A percentile compares a stretch with the other conserved stretches of the same genome.
phyloP scores from a whole-genome alignment of 2,113 vertebrate species.

The Sclerurus mexicanus region DNA sequence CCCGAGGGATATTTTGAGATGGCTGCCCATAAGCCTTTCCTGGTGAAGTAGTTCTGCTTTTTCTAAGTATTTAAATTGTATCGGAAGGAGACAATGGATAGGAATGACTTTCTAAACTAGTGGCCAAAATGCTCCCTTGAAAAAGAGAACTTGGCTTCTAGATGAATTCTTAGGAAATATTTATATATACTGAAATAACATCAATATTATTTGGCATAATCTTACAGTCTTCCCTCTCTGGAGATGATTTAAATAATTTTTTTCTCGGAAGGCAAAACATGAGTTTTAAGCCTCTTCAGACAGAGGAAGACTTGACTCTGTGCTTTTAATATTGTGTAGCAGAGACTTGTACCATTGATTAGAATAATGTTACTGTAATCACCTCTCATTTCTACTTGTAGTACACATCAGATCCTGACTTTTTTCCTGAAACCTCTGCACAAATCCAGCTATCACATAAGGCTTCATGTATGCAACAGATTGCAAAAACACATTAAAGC shows the following conservation, averaged over 20 bases:
- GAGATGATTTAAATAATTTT: neutral
- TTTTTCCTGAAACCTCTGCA: neutral
- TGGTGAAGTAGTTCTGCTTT: neutral
- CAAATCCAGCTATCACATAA: neutral
- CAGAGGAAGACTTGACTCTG: neutral
- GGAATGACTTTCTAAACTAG: neutral
- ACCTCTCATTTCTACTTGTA: neutral
- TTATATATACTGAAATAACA: neutral
- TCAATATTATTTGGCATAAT: neutral
- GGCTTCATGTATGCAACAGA: neutral
- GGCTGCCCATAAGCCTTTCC: neutral
- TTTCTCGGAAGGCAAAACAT: neutral
- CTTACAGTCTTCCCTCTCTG: neutral
- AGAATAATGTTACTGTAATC: neutral
- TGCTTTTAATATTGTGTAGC: neutral
- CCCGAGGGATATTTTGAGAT: neutral
- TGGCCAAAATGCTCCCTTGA: neutral
- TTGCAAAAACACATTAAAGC: neutral
- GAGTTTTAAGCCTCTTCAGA: neutral
- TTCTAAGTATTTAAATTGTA: neutral
- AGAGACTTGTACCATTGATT: neutral
- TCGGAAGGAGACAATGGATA: neutral
- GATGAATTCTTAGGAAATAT: neutral
- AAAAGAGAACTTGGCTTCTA: neutral
- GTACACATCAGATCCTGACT: neutral